Percentiles rank a stretch among this genome's conserved stretches.
phyloP scores from a whole-genome alignment of 2,797 vertebrate species.

The Eospalax fontanierii region DNA sequence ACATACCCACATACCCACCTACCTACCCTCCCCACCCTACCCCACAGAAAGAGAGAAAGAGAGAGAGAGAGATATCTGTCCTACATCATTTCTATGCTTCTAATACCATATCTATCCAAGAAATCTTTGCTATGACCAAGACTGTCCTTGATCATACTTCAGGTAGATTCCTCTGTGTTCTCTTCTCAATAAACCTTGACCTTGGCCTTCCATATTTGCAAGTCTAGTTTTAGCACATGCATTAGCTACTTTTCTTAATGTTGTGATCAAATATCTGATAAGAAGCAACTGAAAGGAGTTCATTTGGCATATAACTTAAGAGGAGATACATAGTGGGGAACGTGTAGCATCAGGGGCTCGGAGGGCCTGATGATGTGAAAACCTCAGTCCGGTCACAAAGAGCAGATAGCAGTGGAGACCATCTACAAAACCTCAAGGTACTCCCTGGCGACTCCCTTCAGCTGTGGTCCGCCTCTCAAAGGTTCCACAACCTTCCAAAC shows the following conservation, averaged over 20 bases:
- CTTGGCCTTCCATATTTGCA: neutral
- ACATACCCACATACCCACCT: no score
- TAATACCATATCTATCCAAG: neutral
- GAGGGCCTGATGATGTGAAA: fast-evolving
- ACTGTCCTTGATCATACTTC: neutral
- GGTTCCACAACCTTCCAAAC: neutral
- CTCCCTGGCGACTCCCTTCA: neutral
- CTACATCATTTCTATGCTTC: neutral
- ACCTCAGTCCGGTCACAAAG: neutral
- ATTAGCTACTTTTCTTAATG: neutral
- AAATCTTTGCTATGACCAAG: neutral
- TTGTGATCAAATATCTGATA: no score
- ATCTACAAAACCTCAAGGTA: neutral
- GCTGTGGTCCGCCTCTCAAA: neutral
- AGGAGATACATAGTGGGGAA: neutral
- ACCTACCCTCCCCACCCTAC: no score
- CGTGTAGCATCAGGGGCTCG: neutral
- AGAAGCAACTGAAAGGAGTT: neutral
- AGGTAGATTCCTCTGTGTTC: neutral
- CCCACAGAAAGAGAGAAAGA: neutral
- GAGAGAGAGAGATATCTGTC: neutral
- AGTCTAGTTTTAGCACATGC: neutral
- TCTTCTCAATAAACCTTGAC: neutral
- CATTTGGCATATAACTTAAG: neutral
- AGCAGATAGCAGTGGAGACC: neutral